phyloP scores from a whole-genome alignment of 2,888 invertebrate species.

The Drosophila algonquin region DNA sequence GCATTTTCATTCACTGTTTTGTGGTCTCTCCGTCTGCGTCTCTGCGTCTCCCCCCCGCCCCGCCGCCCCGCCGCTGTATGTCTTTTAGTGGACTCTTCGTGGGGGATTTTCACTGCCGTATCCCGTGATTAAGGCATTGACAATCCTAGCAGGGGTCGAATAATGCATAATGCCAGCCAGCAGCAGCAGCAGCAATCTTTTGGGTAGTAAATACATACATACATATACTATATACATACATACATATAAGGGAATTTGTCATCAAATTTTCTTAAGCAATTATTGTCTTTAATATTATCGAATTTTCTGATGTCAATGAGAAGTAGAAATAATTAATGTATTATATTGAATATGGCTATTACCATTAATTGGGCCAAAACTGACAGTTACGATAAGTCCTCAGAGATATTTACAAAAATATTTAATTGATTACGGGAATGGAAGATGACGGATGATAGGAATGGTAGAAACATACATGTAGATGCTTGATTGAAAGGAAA shows the following conservation, averaged over 20 bases:
- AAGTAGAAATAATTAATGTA: constrained; percentile 6
- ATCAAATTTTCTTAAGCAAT: not conserved
- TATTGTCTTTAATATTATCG: constrained; percentile 26
- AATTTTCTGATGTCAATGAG: not conserved
- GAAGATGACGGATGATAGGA: not conserved
- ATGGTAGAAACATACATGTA: not conserved
- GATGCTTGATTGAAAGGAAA: not conserved
- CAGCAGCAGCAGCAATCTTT: constrained; percentile 11
- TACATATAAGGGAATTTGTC: constrained; percentile 21
- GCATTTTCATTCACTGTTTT: constrained; percentile 50
- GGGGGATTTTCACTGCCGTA: constrained; percentile 23
- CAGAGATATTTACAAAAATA: not conserved
- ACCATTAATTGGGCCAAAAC: not conserved
- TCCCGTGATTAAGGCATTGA: constrained; percentile 40
- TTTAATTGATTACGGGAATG: not conserved
- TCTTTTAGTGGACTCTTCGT: constrained; percentile 30
- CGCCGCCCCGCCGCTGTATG: constrained; percentile 9
- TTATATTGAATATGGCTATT: constrained; percentile 3
- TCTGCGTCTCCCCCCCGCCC: not conserved
- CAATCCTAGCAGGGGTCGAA: constrained; percentile 22
- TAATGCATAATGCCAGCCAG: constrained; percentile 18
- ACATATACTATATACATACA: not conserved
- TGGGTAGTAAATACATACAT: not conserved
- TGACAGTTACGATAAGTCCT: not conserved
- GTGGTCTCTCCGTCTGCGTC: constrained; percentile 52